Evolutionary conservation across 2,888 invertebrate genomes (phyloP), one percentile per base, ranked within the genome.

Genomic region (Diloba caeruleocephala): DNA sequence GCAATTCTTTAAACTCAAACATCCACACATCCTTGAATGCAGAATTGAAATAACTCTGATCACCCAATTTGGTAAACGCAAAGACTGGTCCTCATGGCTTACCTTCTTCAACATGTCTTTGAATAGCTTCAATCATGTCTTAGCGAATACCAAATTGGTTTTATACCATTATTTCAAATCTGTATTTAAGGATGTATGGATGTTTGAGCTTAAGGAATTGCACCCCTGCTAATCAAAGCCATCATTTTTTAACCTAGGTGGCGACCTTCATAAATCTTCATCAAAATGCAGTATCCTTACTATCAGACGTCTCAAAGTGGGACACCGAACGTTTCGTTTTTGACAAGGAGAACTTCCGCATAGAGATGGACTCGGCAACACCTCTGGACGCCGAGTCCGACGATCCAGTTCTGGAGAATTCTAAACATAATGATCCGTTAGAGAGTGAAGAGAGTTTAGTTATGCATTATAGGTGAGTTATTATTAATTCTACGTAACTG

Each of bases 271-370:
- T 95, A 76, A 91, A 93, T 54, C 86, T 95, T 8, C 95, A 95
- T 56, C 90, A 92, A 46, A 94, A 94, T 67, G 93, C 95, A 0
- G 85, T 95, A 3, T 94, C 94, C 70, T 76, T 95, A 3, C 80
- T 95, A 37, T 89, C 93, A 5, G 94, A 94, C 48, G 91, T 95
- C 3, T 91, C 94, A 3, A 94, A 92, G 76, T 95, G 94, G 92
- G 95, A 94, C 17, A 93, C 94, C 4, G 89, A 92, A 1, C 85
- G 92, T 15, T 90, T 94, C 42, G 84, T 93, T 3, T 95, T 95
- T 71, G 94, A 95, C 76, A 89, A 93, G 43, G 94, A 94, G 43
- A 89, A 90, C 45, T 95, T 95, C 71, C 83, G 89, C 26, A 85
- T 95, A 21, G 94, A 95, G 44, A 83, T 89, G 44, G 93, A 93